Conservation (phyloP, 2,888 invertebrate genomes). For the Rhimphoctona megacephalus region DNA sequence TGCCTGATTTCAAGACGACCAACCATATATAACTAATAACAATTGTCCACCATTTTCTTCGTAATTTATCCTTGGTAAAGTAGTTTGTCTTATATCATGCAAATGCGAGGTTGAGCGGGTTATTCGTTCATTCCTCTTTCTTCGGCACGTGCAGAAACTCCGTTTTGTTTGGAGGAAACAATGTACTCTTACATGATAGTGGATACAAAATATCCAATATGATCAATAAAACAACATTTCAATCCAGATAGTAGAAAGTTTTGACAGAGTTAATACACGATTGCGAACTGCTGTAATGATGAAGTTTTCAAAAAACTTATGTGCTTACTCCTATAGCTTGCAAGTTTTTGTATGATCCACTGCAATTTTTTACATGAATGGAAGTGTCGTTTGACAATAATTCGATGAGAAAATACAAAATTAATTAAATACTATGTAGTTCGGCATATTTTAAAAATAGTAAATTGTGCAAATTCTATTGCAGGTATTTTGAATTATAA, state of each 20-base stretch:
- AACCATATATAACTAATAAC: not conserved
- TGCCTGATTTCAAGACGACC: not conserved
- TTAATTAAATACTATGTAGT: not conserved
- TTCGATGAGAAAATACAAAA: not conserved
- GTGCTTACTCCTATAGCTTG: not conserved
- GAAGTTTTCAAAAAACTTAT: not conserved
- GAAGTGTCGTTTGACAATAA: not conserved
- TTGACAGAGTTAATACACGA: not conserved
- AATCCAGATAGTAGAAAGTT: not conserved
- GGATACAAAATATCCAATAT: not conserved
- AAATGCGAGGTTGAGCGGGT: not conserved
- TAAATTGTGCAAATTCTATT: not conserved
- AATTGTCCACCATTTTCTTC: not conserved
- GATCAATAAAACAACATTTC: not conserved
- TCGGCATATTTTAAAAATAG: not conserved
- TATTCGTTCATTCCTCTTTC: not conserved
- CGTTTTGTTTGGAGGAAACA: too few species aligned
- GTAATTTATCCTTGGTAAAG: not conserved
- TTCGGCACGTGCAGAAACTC: not conserved
- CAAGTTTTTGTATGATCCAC: too few species aligned
- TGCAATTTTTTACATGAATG: not conserved
- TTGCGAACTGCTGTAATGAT: not conserved
- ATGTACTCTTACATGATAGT: not conserved
- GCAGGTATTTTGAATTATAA: not conserved
- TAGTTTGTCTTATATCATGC: not conserved